Conservation (phyloP, 2,888 invertebrate genomes). For the Bellardia pandia region DNA sequence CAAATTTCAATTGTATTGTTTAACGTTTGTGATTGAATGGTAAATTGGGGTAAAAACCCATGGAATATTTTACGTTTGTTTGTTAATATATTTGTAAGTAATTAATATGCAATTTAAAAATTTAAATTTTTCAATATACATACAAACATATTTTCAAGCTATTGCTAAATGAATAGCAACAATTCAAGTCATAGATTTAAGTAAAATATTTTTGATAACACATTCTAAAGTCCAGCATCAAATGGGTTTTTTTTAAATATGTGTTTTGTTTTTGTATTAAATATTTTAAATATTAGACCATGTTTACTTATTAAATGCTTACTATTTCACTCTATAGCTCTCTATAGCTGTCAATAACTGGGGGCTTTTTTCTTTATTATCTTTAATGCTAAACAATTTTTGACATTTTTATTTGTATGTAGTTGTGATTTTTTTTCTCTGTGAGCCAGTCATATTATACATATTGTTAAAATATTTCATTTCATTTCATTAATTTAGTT, state of each 20-base stretch:
- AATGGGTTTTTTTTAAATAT: too few relatives aligned
- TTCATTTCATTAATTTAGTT: neutral
- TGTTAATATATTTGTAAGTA: too few relatives aligned
- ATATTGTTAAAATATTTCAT: conserved; percentile 38
- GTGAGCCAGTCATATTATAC: neutral
- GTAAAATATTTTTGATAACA: too few relatives aligned
- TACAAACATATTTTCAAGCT: too few relatives aligned
- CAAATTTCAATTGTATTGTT: conserved; percentile 38
- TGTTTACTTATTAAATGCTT: neutral
- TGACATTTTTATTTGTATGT: conserved; percentile 10
- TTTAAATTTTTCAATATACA: too few relatives aligned
- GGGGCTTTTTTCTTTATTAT: conserved; percentile 1
- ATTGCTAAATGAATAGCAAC: too few relatives aligned
- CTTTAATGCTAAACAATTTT: conserved; percentile 6
- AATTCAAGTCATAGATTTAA: too few relatives aligned
- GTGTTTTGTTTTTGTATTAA: too few relatives aligned
- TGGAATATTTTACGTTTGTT: too few relatives aligned
- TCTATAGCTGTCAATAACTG: neutral
- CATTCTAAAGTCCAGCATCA: too few relatives aligned
- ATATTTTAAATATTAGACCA: neutral
- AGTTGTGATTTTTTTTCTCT: neutral
- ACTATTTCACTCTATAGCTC: neutral
- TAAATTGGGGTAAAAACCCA: neutral
- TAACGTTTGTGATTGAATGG: conserved; percentile 32
- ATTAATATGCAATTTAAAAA: too few relatives aligned